Percentiles rank a stretch among this genome's conserved stretches.
phyloP scores from a whole-genome alignment of 2,797 vertebrate species.

The Myotis myotis region DNA sequence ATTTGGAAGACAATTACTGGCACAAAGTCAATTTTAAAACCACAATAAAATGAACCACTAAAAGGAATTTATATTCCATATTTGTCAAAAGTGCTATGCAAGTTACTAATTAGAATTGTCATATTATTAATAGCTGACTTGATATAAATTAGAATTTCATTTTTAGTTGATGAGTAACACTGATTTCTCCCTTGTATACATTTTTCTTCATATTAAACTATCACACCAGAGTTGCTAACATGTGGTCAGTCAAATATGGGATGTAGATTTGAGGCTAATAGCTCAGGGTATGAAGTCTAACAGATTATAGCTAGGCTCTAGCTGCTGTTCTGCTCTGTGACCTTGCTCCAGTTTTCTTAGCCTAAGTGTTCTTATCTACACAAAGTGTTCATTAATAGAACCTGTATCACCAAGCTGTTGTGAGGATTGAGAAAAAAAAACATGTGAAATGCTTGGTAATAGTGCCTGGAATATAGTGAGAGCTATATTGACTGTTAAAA shows the following conservation, averaged over 20 bases:
- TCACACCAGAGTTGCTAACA: neutral
- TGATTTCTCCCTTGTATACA: neutral
- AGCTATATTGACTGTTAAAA: neutral
- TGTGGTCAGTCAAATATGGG: neutral
- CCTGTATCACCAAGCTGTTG: neutral
- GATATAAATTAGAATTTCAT: conserved; percentile 49
- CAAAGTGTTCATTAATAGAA: neutral
- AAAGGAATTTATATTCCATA: conserved; percentile 18
- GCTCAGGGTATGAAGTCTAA: neutral
- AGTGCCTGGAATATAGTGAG: neutral
- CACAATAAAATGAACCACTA: conserved; percentile 25
- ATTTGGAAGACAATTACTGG: conserved; percentile 53
- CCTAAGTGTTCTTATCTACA: neutral
- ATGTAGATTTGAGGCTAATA: neutral
- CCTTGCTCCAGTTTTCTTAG: neutral
- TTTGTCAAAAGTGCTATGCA: conserved; percentile 17
- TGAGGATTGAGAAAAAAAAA: neutral
- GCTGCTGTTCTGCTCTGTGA: neutral
- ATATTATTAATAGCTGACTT: conserved; percentile 29
- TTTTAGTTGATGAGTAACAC: conserved; percentile 29
- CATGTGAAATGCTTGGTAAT: neutral
- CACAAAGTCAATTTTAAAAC: conserved; percentile 57
- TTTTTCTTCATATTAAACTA: neutral
- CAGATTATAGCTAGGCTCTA: neutral
- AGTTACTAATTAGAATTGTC: conserved; percentile 35